Conservation (phyloP, 2,113 vertebrate species). For the Zosterops lateralis region DNA sequence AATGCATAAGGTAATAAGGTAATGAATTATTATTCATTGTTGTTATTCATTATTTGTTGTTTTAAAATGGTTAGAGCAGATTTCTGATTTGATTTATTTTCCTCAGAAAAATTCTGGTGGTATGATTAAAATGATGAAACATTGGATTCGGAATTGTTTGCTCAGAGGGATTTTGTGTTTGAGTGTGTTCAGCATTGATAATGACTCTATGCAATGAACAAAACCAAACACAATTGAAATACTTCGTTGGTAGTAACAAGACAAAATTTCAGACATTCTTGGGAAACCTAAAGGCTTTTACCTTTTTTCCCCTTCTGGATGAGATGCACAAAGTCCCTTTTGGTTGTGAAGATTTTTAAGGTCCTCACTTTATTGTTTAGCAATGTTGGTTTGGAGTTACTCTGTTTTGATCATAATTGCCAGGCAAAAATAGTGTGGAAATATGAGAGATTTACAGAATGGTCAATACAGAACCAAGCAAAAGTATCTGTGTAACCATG, state of each 20-base stretch:
- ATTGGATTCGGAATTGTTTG: constrained; percentile 9
- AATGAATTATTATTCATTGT: background rate
- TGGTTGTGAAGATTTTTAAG: background rate
- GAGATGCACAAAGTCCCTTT: background rate
- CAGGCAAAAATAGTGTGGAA: background rate
- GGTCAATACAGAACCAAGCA: background rate
- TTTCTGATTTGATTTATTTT: background rate
- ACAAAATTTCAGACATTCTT: background rate
- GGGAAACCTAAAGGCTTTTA: background rate
- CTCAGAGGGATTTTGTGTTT: background rate
- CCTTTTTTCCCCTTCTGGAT: background rate
- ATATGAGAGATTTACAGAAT: background rate
- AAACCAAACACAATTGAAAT: background rate
- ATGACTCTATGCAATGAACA: background rate
- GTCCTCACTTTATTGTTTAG: background rate
- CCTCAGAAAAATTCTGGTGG: background rate
- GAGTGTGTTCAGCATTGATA: background rate
- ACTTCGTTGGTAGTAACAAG: background rate
- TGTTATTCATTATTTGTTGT: no score
- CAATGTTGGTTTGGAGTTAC: background rate
- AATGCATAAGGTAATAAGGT: background rate
- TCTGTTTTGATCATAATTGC: background rate
- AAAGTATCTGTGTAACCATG: background rate
- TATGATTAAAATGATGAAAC: constrained; percentile 5
- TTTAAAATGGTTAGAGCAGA: background rate